Conservation (phyloP, 2,113 vertebrate genomes). For the Periophthalmus modestus region DNA sequence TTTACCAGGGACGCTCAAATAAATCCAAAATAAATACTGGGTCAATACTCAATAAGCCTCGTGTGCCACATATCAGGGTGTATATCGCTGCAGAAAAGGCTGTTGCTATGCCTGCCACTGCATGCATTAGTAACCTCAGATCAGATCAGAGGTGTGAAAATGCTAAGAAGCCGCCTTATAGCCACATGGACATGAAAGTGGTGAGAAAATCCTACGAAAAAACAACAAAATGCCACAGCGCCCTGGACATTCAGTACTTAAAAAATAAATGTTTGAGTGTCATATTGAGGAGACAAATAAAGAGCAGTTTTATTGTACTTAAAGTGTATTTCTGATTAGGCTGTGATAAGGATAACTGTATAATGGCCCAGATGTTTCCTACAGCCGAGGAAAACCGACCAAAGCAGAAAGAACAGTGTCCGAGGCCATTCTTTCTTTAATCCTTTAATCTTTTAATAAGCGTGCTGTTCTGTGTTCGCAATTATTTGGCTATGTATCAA, state of each 20-base stretch:
- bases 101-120: constrained; percentile 1
- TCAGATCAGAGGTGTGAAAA: background rate
- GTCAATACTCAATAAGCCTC: background rate
- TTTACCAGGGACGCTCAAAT: no score
- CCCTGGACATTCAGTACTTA: background rate
- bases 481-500: background rate
- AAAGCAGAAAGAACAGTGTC: constrained; percentile 47
- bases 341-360: constrained; percentile 21
- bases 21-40: background rate
- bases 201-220: background rate
- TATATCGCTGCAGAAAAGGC: background rate
- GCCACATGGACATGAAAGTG: background rate
- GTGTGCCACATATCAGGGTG: background rate
- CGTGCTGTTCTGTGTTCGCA: background rate
- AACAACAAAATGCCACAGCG: background rate
- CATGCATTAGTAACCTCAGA: constrained; percentile 1
- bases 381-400: constrained; percentile 52
- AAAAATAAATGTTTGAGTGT: background rate
- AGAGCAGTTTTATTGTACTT: background rate
- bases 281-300: background rate
- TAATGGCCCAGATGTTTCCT: constrained; percentile 21
- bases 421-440: constrained; percentile 50
- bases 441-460: constrained; percentile 6
- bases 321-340: constrained; percentile 7
- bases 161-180: background rate